Evolutionary conservation across 2,888 invertebrate species (phyloP), one percentile per base, ranked within the genome.

Genomic region (Blera fallax): DNA sequence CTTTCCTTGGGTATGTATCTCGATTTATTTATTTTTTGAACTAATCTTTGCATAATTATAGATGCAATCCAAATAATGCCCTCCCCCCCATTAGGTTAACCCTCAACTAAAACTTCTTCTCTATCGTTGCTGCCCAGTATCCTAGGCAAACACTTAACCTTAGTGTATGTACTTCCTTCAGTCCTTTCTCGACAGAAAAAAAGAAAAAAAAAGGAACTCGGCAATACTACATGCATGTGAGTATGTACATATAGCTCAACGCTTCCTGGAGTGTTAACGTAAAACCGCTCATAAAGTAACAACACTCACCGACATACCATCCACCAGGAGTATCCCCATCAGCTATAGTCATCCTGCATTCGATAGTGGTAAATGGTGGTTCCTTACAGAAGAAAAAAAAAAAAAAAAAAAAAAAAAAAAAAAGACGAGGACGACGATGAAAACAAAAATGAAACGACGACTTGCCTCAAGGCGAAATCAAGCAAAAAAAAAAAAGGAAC

Each of bases 31-130:
- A 21, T 56, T 18, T 50, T 27, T 27, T 43, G 34, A 73, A 65
- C 80, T 73, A 60, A 80, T 73, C 65, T 73, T 60, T 34, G 24
- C 37, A 62, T 74, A 69, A 81, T 74, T 81, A 81, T 62, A 69
- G 67, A 74, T 80, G 74, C 69, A 60, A 48, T 62, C 37, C 14
- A 67, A 65, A 48, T 65, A 48, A 37, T 56, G 27, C 34, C 16
- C 45, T 6, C n/a, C n/a, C 21, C 21, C 16, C 32, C 11, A 6
- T 45, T 24, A 45, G 52, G 67, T 32, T 50, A 34, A 43, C 29
- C 24, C 37, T 64, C 16, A 65, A 79, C 56, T 58, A 40, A 48
- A 65, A 40, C 16, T 21, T 45, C 48, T 45, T 4, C 48, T 8
- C 18, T 14, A 56, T 43, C 43, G 43, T 24, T 29, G 34, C 27